phyloP scores from a whole-genome alignment of 2,888 invertebrate species.

The Tineola bisselliella region DNA sequence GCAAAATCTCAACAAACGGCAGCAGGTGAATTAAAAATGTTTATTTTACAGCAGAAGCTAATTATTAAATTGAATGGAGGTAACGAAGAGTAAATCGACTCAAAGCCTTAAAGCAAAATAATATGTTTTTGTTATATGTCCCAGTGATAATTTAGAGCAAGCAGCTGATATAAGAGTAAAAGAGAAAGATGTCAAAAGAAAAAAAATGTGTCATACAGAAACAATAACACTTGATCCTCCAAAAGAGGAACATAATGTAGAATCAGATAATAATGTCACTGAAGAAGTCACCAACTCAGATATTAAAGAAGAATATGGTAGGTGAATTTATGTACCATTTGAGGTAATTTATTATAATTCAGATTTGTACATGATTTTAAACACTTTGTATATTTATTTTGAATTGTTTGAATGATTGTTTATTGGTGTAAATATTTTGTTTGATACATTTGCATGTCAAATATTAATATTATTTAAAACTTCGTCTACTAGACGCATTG shows the following conservation, averaged over 20 bases:
- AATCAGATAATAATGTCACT: background rate
- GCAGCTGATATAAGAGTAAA: background rate
- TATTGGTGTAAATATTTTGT: too few species aligned
- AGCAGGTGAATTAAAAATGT: constrained; percentile 54
- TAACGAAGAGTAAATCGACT: too few species aligned
- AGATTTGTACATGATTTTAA: background rate
- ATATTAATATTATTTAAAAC: background rate
- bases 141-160: background rate
- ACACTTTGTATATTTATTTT: too few species aligned
- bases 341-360: background rate
- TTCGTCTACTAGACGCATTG: background rate
- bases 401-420: too few species aligned
- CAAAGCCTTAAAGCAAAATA: background rate
- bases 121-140: background rate
- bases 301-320: background rate
- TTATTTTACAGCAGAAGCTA: background rate
- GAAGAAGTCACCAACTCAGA: background rate
- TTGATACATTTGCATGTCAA: too few species aligned
- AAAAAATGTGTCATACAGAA: background rate
- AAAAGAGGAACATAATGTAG: background rate
- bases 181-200: background rate
- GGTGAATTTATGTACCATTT: background rate
- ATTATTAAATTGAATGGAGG: too few species aligned
- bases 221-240: background rate
- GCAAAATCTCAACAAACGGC: constrained; percentile 69